Evolutionary conservation across 2,113 vertebrate genomes (phyloP), one percentile per base, ranked within the genome.

Genomic region (Eptesicus fuscus): DNA sequence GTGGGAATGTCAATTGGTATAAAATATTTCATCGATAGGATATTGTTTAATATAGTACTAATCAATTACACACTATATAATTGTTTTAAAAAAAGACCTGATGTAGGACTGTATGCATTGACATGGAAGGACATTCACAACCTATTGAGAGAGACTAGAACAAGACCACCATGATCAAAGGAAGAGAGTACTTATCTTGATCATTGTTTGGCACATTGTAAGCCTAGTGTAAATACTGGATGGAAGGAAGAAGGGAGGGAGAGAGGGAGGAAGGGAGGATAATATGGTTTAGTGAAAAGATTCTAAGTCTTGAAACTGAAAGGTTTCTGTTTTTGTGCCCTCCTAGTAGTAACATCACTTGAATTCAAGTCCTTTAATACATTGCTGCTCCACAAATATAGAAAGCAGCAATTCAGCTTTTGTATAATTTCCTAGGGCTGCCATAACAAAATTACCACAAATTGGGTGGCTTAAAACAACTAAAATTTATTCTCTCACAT

Each of bases 321-420:
- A 89, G 49, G 28, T 44, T 89, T 74, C 30, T 92, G 9, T 49
- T 49, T 65, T 90, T 91, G 30, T 84, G 32, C 10, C 42, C 16
- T 79, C 18, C 30, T 88, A 49, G 28, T 73, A 88, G 90, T 20
- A 88, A 30, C 18, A 51, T 59, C 53, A 61, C 40, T 94, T 90
- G 70, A 94, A 87, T 69, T 79, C 32, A 88, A n/a, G 14, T 56
- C 44, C 13, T 93, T 87, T 47, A 94, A 83, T 93, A 67, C 42
- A 44, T 51, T 85, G 35, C 13, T 92, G 37, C 95, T 82, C 37
- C 53, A 70, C 30, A 94, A 22, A 9, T 93, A 5, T 59, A 51
- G 91, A 74, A 92, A 63, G 63, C 80, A 78, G 71, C 6, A 7
- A 0, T 70, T 90, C 59, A 92, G 20, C 56, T 59, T 42, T 90